Evolutionary conservation across 2,888 invertebrate genomes (phyloP).

Genomic region (Melipona bicolor): DNA sequence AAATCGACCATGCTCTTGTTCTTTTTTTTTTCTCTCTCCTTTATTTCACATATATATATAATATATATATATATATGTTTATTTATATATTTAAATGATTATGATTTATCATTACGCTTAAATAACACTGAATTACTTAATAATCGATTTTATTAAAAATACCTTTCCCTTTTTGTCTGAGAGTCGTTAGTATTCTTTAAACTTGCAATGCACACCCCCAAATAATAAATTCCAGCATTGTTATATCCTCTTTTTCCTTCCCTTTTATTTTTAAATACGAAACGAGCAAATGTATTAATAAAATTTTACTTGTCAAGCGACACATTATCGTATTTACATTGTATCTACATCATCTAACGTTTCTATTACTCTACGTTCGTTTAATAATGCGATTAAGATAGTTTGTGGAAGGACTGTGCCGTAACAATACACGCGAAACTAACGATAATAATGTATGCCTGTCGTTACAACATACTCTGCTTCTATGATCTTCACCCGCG

Average conservation of each 20-base stretch:
- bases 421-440: conserved; percentile 44
- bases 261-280: conserved; percentile 20
- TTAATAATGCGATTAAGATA: conserved; percentile 50
- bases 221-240: background rate
- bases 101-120: background rate
- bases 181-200: background rate
- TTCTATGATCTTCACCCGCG: conserved; percentile 35
- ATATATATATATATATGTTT: no score
- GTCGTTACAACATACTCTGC: conserved; percentile 32
- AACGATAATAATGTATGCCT: conserved; percentile 45
- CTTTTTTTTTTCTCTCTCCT: no score
- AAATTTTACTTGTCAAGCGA: conserved; percentile 48
- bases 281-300: conserved; percentile 41
- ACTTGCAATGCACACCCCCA: background rate
- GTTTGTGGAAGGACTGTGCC: conserved; percentile 49
- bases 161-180: conserved; percentile 4
- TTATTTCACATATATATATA: background rate
- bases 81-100: background rate
- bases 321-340: conserved; percentile 47
- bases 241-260: background rate
- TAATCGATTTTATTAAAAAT: conserved; percentile 21
- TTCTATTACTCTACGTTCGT: conserved; percentile 32
- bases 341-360: conserved; percentile 47
- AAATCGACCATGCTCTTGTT: background rate
- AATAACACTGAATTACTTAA: conserved; percentile 1